Conservation (phyloP, 1,140 invertebrate genomes). For the Phenacoccus solenopsis region DNA sequence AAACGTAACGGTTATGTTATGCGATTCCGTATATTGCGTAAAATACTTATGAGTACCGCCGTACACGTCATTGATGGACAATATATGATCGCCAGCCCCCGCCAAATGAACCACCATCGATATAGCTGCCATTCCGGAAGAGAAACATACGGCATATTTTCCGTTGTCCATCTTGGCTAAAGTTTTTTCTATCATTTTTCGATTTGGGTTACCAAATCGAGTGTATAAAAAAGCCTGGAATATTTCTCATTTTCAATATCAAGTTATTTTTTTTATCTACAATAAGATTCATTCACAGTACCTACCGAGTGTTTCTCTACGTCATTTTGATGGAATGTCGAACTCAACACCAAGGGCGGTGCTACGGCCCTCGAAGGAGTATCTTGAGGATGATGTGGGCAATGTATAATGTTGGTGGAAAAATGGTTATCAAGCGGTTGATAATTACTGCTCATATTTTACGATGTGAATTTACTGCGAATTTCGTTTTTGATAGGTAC, state of each 20-base stretch:
- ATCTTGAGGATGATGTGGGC: slow-evolving; percentile 76
- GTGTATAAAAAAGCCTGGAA: slow-evolving; percentile 80
- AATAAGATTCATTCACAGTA: neutral
- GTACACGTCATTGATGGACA: slow-evolving; percentile 87
- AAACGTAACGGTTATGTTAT: slow-evolving; percentile 61
- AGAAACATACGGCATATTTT: slow-evolving; percentile 69
- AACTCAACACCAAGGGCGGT: slow-evolving; percentile 79
- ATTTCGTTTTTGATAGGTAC: too few relatives aligned
- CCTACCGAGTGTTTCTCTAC: slow-evolving; percentile 36
- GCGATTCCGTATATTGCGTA: slow-evolving; percentile 44
- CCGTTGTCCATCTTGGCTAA: slow-evolving; percentile 80
- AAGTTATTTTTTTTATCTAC: neutral
- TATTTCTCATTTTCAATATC: neutral
- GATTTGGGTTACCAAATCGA: slow-evolving; percentile 86
- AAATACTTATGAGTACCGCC: slow-evolving; percentile 67
- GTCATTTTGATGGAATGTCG: slow-evolving; percentile 83
- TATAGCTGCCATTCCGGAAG: slow-evolving; percentile 80
- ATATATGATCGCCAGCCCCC: slow-evolving; percentile 73
- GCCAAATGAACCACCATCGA: slow-evolving; percentile 60
- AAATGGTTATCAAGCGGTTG: slow-evolving; percentile 39
- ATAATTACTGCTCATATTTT: neutral
- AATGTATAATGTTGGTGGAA: slow-evolving; percentile 79
- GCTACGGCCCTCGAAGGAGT: slow-evolving; percentile 69
- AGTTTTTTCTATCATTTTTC: slow-evolving; percentile 77
- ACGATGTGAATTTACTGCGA: too few relatives aligned